Evolutionary conservation across 2,888 invertebrate genomes (phyloP), one percentile per base, ranked within the genome.

Genomic region (Amitus sp.): DNA sequence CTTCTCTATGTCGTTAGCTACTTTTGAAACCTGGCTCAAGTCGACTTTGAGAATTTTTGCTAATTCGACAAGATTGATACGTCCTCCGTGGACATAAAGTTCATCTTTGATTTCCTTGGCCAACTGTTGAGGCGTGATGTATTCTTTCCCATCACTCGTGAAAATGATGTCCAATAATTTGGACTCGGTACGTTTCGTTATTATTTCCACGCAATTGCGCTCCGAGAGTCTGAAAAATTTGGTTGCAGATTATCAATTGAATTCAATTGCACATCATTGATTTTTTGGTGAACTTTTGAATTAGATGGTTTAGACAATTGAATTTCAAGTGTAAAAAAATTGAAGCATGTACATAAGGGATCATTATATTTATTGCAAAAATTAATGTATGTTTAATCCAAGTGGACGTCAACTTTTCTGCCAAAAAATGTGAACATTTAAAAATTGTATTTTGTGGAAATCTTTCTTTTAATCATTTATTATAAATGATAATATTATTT

Each of bases 71-170:
- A 98, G 86, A 79, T 95, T 94, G 2, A 96, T 89, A 57, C 98
- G 86, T 10, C 98, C 98, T 62, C 94, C 94, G 81, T 91, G 90
- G 0, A 94, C 89, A 79, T 89, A 91, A 1, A 98, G 83, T 83
- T 98, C 98, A 83, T 96, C 95, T 79, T 89, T 89, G 42, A 98
- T 94, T 85, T 98, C 97, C 71, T 90, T 92, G 15, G 88, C 84
- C 57, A 99, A 87, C 76, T 98, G 95, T 52, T 93, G 89, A 1
- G 93, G 94, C 1, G 99, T 99, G 39, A 99, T 86, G 79, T 98
- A 99, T 80, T 98, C 97, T 83, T 97, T 97, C 9, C 98, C 99
- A 87, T 99, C 98, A 70, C 89, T 91, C 1, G 98, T 98, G 79
- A 93, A 96, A 54, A 98, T 90, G 0, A 99, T 91, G 80, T 98